These are phyloP conservation scores for Phylloscopus trochilus DNA, from an alignment of 2,113 vertebrate genomes.

Conservation along the genomic window DNA sequence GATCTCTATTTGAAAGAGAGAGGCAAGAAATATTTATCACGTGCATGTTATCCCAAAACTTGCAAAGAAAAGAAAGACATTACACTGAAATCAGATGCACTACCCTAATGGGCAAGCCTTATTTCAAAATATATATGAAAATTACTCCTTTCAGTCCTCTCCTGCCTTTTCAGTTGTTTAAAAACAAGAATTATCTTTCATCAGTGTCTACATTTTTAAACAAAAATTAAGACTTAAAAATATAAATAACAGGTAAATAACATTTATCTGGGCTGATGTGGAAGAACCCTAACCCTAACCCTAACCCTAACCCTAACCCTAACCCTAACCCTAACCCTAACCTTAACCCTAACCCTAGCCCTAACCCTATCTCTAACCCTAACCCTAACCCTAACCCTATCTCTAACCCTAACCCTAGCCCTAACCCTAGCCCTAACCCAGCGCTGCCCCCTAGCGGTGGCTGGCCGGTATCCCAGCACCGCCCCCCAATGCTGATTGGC, in stretches of 20 bases:
- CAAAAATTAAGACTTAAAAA: constrained; percentile 2
- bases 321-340: too few relatives aligned
- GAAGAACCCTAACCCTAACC: background rate
- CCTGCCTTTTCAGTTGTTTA: background rate
- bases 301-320: too few relatives aligned
- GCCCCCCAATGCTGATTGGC: too few relatives aligned
- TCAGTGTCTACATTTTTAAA: background rate
- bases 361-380: too few relatives aligned
- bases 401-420: too few relatives aligned
- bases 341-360: too few relatives aligned
- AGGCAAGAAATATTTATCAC: constrained; percentile 11
- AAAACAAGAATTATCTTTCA: background rate
- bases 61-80: background rate
- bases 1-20: constrained; percentile 3
- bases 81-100: background rate
- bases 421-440: too few relatives aligned
- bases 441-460: too few relatives aligned
- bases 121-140: background rate
- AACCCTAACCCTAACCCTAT: too few relatives aligned
- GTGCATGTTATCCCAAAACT: background rate
- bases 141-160: background rate
- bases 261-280: background rate
- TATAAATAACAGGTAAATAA: constrained; percentile 10
- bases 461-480: too few relatives aligned
- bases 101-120: background rate